Evolutionary conservation across 1,140 invertebrate genomes (phyloP).

Genomic region (Drosophila watanabei): DNA sequence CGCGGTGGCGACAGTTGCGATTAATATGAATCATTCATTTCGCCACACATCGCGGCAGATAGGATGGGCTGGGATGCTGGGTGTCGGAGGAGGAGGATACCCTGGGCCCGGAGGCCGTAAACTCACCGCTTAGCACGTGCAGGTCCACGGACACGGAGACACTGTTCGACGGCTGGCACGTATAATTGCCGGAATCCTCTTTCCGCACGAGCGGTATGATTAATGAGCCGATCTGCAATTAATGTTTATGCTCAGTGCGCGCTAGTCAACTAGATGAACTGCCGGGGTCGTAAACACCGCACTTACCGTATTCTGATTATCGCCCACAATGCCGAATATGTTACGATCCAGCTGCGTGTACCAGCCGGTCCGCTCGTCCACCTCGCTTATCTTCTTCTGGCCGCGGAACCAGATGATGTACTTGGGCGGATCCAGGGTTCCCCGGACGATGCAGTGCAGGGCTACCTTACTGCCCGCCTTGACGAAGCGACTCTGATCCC

Average conservation of each 20-base stretch:
- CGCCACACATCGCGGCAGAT: slow-evolving; percentile 22
- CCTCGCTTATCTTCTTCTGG: slow-evolving; percentile 88
- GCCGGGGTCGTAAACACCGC: slow-evolving; percentile 32
- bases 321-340: slow-evolving; percentile 77
- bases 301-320: slow-evolving; percentile 83
- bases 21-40: slow-evolving; percentile 81
- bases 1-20: slow-evolving; percentile 67
- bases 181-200: slow-evolving; percentile 84
- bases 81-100: neutral
- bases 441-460: slow-evolving; percentile 88
- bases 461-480: slow-evolving; percentile 88
- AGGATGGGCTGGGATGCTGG: neutral
- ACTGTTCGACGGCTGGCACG: slow-evolving; percentile 85
- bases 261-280: slow-evolving; percentile 7
- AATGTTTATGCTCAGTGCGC: slow-evolving; percentile 41
- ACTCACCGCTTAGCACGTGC: slow-evolving; percentile 85
- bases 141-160: slow-evolving; percentile 80
- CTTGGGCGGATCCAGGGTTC: slow-evolving; percentile 87
- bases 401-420: slow-evolving; percentile 89
- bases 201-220: slow-evolving; percentile 89
- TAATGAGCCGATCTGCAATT: slow-evolving; percentile 86
- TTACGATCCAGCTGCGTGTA: slow-evolving; percentile 82
- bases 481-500: slow-evolving; percentile 87
- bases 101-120: slow-evolving; percentile 13
- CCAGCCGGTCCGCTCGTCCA: slow-evolving; percentile 77